These are phyloP conservation scores for Ctenicera cuprea DNA, from an alignment of 2,888 invertebrate species.

Conservation along the genomic window DNA sequence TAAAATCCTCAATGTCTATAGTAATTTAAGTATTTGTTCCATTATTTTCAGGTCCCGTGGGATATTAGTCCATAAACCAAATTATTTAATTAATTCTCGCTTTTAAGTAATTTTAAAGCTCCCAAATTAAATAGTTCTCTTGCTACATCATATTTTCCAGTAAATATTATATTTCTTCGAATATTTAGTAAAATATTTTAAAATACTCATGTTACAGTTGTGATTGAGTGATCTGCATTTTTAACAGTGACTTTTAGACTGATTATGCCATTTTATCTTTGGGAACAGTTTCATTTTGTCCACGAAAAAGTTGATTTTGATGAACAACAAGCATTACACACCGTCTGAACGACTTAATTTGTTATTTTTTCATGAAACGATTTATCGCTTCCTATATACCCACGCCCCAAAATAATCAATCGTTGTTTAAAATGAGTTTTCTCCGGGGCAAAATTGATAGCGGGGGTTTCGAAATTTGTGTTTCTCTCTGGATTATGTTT, in stretches of 20 bases:
- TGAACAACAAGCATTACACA: slow-evolving; percentile 19
- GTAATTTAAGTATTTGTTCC: no score
- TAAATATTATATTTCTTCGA: no score
- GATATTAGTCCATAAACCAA: no score
- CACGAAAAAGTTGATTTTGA: slow-evolving; percentile 18
- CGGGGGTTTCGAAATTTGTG: not conserved
- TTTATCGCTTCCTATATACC: slow-evolving; percentile 23
- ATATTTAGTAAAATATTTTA: no score
- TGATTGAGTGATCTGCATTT: no score
- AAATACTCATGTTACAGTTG: no score
- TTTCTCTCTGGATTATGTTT: slow-evolving; percentile 1
- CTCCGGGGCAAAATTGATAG: slow-evolving; percentile 1
- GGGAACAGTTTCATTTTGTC: slow-evolving; percentile 10
- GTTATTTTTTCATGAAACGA: slow-evolving; percentile 20
- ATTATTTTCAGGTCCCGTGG: no score
- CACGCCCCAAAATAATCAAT: slow-evolving; percentile 22
- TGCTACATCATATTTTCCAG: no score
- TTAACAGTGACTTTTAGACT: not conserved
- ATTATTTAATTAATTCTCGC: no score
- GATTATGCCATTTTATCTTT: slow-evolving; percentile 6
- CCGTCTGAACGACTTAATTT: slow-evolving; percentile 31
- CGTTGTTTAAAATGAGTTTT: slow-evolving; percentile 18
- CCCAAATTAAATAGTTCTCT: no score
- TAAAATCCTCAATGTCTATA: no score
- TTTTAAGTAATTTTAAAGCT: no score